Evolutionary conservation across 1,140 invertebrate species (phyloP).

Genomic region (Venustaconcha ellipsiformis): DNA sequence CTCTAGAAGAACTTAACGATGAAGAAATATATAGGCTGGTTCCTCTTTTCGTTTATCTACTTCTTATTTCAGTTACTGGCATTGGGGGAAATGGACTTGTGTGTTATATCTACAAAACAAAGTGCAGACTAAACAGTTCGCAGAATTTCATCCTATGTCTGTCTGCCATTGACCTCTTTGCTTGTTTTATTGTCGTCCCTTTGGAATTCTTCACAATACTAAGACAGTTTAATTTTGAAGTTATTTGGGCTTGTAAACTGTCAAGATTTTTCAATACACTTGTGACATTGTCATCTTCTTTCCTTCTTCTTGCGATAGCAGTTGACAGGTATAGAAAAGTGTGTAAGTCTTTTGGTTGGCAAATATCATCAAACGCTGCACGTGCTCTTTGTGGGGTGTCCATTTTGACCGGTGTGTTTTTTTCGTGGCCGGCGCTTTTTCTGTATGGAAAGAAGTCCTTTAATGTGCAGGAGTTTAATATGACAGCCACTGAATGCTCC

Average conservation of each 20-base stretch:
- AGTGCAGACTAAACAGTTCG: constrained; percentile 18
- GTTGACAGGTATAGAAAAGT: constrained; percentile 29
- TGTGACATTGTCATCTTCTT: constrained; percentile 13
- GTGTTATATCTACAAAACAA: constrained; percentile 29
- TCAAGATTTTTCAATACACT: constrained; percentile 18
- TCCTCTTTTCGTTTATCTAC: constrained; percentile 14
- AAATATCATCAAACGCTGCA: constrained; percentile 10
- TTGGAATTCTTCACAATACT: constrained; percentile 15
- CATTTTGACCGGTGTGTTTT: neutral
- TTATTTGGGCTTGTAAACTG: constrained; percentile 20
- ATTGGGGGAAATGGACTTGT: constrained; percentile 31
- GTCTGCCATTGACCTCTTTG: constrained; percentile 14
- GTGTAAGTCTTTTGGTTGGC: constrained; percentile 23
- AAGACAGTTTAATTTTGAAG: constrained; percentile 17
- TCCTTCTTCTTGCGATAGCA: constrained; percentile 18
- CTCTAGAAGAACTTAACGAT: constrained; percentile 20
- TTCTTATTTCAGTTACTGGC: constrained; percentile 13
- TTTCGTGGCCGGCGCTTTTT: constrained; percentile 10
- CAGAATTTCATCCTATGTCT: constrained; percentile 24
- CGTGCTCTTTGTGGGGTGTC: constrained; percentile 5
- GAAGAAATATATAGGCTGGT: constrained; percentile 15
- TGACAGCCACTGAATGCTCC: constrained; percentile 25
- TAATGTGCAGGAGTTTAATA: constrained; percentile 11
- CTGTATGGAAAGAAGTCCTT: constrained; percentile 21
- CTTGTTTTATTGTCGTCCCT: constrained; percentile 23